Evolutionary conservation across 2,797 vertebrate genomes (phyloP).

Genomic region (Pseudochirops corinnae): DNA sequence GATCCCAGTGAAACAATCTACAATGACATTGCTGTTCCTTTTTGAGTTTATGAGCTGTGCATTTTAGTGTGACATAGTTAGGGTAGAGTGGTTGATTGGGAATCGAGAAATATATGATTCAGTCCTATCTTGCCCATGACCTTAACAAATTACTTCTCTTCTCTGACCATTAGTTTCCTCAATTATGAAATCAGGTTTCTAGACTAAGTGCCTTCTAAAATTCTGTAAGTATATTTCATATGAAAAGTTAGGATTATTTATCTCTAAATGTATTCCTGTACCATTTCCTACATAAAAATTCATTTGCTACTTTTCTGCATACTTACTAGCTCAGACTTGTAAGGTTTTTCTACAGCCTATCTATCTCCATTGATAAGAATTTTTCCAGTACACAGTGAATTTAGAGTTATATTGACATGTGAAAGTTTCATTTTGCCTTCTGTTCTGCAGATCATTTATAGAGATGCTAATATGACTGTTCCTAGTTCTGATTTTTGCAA

Average conservation of each 20-base stretch:
- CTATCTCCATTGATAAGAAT: background rate
- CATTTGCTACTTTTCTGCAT: background rate
- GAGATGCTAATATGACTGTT: background rate
- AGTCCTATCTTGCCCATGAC: background rate
- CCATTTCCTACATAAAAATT: background rate
- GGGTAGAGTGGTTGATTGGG: background rate
- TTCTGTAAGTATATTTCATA: background rate
- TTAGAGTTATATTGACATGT: background rate
- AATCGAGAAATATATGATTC: background rate
- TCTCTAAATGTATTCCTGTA: background rate
- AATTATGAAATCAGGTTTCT: background rate
- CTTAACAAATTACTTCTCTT: background rate
- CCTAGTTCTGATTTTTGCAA: background rate
- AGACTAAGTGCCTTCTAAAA: background rate
- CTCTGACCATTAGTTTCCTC: background rate
- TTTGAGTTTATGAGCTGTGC: background rate
- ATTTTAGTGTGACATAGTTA: background rate
- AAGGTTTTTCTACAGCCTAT: background rate
- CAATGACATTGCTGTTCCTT: background rate
- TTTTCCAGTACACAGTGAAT: background rate
- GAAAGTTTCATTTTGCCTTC: background rate
- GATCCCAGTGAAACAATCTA: background rate
- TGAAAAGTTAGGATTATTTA: background rate
- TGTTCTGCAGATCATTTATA: background rate
- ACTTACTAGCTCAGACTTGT: background rate